Evolutionary conservation across 2,888 invertebrate species (phyloP), one percentile per base, ranked within the genome.

Genomic region (Sylvicola cinctus): DNA sequence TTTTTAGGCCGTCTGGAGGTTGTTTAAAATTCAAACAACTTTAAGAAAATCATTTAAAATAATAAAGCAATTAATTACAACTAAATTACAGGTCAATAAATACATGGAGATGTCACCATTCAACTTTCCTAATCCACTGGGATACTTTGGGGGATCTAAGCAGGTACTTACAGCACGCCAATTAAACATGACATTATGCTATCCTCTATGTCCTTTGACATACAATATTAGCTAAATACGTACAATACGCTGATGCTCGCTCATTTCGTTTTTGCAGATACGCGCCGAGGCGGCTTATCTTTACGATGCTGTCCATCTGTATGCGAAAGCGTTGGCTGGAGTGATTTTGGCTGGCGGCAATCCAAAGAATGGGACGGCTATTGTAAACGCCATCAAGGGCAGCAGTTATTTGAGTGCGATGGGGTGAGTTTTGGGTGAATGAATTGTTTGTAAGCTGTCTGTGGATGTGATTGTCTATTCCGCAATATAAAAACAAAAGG

Each of bases 271-370:
- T 42, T 45, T 46, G 38, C 51, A 85, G 83, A 81, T 84, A 49
- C 74, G 77, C 40, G 77, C 80, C 35, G 83, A 83, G 53, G 90
- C 90, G 12, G 88, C 84, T 25, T 88, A 90, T 66, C 68, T 87
- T 16, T 91, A 91, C 55, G 93, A 93, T 54, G 84, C 95, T 0
- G 84, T 95, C 32, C 77, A 81, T 66, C 68, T 93, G 41, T 95
- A 95, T 56, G 83, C 87, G 10, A 67, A 70, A 38, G 88, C 88
- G 3, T 60, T 91, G 42, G 62, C 76, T 20, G 66, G 71, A 40
- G 70, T 78, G 2, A 56, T 91, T 36, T 60, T 66, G 27, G 60
- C 63, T n/a, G 74, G 73, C 1, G 73, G 68, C 12, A 67, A 70
- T 45, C 71, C 79, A 1, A 63, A 65, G 23, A 80, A 93, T 49